Conservation (phyloP, 2,797 vertebrate genomes). For the Malurus leucopterus region DNA sequence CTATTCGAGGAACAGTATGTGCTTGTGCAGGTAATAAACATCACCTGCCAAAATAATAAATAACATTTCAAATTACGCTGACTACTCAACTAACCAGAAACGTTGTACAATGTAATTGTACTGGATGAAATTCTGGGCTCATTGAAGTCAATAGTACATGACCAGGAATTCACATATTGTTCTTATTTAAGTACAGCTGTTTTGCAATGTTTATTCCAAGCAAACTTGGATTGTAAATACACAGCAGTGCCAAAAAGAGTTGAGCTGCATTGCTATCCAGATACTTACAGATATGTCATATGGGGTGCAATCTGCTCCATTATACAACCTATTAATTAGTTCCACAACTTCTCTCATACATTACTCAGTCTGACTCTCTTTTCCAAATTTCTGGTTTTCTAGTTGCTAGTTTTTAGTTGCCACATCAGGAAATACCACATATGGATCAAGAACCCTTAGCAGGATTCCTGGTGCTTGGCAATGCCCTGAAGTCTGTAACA, state of each 20-base stretch:
- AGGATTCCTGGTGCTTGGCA: not conserved
- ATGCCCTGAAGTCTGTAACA: not conserved
- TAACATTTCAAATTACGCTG: not conserved
- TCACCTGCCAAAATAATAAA: not conserved
- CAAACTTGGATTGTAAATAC: conserved; percentile 49
- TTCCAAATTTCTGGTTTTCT: not conserved
- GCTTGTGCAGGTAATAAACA: not conserved
- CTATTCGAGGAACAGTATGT: not conserved
- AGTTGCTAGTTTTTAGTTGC: not conserved
- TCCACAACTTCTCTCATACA: conserved; percentile 8
- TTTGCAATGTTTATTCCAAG: conserved; percentile 35
- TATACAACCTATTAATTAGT: conserved; percentile 31
- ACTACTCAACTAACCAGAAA: not conserved
- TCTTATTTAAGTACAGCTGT: conserved; percentile 48
- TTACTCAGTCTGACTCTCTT: not conserved
- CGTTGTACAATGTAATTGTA: not conserved
- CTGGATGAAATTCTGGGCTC: not conserved
- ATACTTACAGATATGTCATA: not conserved
- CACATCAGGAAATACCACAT: not conserved
- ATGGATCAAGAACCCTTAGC: not conserved
- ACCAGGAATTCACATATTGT: conserved; percentile 49
- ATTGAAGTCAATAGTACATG: not conserved
- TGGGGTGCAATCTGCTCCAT: not conserved
- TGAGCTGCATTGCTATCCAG: not conserved
- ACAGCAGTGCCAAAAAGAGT: not conserved